Evolutionary conservation across 2,888 invertebrate species (phyloP).

Genomic region (Vesta saturnalis): DNA sequence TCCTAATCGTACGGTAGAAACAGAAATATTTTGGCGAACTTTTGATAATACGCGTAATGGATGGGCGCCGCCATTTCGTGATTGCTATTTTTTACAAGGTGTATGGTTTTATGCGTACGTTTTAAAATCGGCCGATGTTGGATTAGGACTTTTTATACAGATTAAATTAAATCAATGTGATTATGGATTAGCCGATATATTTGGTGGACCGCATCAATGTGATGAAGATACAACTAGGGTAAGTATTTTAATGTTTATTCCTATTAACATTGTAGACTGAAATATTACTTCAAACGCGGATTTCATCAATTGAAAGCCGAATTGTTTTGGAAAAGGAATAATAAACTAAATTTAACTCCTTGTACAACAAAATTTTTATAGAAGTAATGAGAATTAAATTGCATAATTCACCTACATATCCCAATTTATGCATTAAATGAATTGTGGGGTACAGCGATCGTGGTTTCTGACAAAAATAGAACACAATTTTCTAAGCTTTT

Average conservation of each 20-base stretch:
- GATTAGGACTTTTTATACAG: constrained; percentile 57
- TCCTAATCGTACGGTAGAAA: constrained; percentile 60
- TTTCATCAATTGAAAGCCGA: no score
- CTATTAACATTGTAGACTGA: not conserved
- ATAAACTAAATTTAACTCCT: no score
- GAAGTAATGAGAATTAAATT: no score
- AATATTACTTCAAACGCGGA: not conserved
- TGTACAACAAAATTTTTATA: no score
- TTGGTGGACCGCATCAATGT: constrained; percentile 73
- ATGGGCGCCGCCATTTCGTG: constrained; percentile 61
- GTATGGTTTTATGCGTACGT: constrained; percentile 59
- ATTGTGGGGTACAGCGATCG: no score
- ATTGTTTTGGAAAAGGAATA: no score
- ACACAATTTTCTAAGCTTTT: no score
- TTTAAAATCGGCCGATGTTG: constrained; percentile 47
- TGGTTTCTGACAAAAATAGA: no score
- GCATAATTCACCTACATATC: no score
- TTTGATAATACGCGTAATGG: constrained; percentile 61
- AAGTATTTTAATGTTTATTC: constrained; percentile 47
- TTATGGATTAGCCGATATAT: constrained; percentile 72
- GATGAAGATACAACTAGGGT: constrained; percentile 64
- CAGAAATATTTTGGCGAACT: constrained; percentile 68
- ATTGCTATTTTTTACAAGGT: constrained; percentile 56
- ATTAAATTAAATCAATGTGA: constrained; percentile 79
- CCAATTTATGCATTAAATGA: no score